These are phyloP conservation scores for Apeira syringaria DNA, from an alignment of 2,888 invertebrate species.

Conservation along the genomic window DNA sequence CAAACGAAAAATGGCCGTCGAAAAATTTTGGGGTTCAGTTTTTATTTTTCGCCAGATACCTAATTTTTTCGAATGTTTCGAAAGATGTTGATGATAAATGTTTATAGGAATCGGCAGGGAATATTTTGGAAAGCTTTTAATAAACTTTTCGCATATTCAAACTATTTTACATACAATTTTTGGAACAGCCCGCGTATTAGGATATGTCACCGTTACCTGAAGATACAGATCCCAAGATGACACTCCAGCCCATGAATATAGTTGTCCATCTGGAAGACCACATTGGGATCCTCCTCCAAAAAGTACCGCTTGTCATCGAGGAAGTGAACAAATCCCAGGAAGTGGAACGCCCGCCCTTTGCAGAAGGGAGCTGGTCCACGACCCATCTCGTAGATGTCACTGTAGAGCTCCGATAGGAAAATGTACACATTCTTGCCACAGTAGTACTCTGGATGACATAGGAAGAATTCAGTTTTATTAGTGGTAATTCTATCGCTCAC, in stretches of 20 bases:
- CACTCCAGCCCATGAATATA: constrained; percentile 73
- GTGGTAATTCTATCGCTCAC: no score
- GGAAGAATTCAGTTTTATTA: no score
- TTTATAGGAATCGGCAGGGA: no score
- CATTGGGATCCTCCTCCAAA: constrained; percentile 65
- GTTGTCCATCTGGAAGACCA: constrained; percentile 68
- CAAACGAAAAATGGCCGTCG: no score
- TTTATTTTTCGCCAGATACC: no score
- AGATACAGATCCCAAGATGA: constrained; percentile 66
- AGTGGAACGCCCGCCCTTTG: constrained; percentile 63
- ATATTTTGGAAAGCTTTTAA: no score
- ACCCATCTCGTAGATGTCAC: constrained; percentile 73
- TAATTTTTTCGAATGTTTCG: no score
- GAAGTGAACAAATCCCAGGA: constrained; percentile 69
- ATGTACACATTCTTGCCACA: constrained; percentile 73
- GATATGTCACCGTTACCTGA: constrained; percentile 48
- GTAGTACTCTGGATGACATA: constrained; percentile 69
- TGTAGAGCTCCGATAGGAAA: constrained; percentile 70
- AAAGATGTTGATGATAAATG: no score
- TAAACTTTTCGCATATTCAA: no score
- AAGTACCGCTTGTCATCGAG: constrained; percentile 66
- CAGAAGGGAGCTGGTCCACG: constrained; percentile 62
- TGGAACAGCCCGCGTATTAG: no score
- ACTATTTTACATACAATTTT: no score
- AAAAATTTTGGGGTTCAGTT: no score